phyloP scores from a whole-genome alignment of 2,113 vertebrate species.

The Sterna hirundo region DNA sequence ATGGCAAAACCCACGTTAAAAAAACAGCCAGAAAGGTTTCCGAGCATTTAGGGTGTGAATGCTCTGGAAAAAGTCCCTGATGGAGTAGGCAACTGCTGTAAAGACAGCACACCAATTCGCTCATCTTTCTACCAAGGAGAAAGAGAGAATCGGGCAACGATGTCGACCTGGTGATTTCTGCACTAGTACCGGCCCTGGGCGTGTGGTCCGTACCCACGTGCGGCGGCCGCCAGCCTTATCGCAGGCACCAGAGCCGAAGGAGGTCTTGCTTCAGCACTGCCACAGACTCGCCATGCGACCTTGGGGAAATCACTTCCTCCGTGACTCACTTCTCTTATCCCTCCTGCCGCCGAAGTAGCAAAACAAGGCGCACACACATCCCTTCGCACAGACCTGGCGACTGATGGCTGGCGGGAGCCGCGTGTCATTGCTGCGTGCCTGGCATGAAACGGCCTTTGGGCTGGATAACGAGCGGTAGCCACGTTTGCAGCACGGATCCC shows the following conservation, averaged over 20 bases:
- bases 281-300: neutral
- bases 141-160: neutral
- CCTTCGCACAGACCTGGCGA: neutral
- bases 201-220: neutral
- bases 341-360: neutral
- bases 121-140: neutral
- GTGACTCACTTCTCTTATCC: neutral
- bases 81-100: neutral
- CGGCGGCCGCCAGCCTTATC: neutral
- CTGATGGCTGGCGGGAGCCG: neutral
- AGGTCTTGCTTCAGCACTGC: neutral
- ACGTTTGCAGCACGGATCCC: rapidly evolving
- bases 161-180: rapidly evolving
- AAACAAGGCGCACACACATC: neutral
- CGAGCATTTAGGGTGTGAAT: neutral
- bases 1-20: neutral
- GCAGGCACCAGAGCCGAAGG: neutral
- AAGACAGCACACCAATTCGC: neutral
- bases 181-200: neutral
- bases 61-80: neutral
- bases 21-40: neutral
- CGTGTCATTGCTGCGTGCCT: neutral
- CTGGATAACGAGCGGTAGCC: neutral
- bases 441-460: neutral
- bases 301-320: neutral